Conservation (phyloP, 1,140 invertebrate genomes). For the Drosophila insularis region DNA sequence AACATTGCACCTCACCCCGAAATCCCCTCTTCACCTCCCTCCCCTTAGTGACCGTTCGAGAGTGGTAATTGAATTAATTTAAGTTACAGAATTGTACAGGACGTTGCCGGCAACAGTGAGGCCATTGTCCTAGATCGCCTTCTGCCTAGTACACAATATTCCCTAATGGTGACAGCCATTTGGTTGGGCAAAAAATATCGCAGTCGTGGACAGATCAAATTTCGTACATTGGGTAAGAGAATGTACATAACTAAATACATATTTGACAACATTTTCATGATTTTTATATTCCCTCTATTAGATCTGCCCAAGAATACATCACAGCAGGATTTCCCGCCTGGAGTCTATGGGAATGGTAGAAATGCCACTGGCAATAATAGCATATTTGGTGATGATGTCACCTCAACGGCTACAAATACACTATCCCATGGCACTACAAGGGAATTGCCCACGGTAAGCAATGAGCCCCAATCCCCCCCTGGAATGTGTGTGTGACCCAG, state of each 20-base stretch:
- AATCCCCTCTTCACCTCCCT: background rate
- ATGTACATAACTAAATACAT: too few relatives aligned
- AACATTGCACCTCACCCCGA: slow-evolving; percentile 14
- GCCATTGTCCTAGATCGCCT: slow-evolving; percentile 91
- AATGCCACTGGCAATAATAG: slow-evolving; percentile 81
- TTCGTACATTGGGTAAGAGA: slow-evolving; percentile 91
- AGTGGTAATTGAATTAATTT: slow-evolving; percentile 83
- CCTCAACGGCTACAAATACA: slow-evolving; percentile 76
- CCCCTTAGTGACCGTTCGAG: slow-evolving; percentile 77
- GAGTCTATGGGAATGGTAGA: slow-evolving; percentile 82
- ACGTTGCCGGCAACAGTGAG: slow-evolving; percentile 92
- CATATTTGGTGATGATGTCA: slow-evolving; percentile 71
- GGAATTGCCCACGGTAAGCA: slow-evolving; percentile 79
- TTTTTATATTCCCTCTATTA: slow-evolving; percentile 52
- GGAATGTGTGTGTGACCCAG: background rate
- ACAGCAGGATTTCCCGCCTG: slow-evolving; percentile 85
- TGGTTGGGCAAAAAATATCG: slow-evolving; percentile 90
- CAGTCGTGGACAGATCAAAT: slow-evolving; percentile 90
- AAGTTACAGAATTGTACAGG: slow-evolving; percentile 95
- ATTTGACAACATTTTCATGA: background rate
- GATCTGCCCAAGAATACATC: slow-evolving; percentile 89
- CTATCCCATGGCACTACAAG: slow-evolving; percentile 83
- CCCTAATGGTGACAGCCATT: slow-evolving; percentile 91
- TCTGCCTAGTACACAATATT: slow-evolving; percentile 93
- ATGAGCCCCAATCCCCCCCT: too few relatives aligned